Base-by-base conservation (phyloP, 2,797 vertebrate species). In the Mus caroli region DNA sequence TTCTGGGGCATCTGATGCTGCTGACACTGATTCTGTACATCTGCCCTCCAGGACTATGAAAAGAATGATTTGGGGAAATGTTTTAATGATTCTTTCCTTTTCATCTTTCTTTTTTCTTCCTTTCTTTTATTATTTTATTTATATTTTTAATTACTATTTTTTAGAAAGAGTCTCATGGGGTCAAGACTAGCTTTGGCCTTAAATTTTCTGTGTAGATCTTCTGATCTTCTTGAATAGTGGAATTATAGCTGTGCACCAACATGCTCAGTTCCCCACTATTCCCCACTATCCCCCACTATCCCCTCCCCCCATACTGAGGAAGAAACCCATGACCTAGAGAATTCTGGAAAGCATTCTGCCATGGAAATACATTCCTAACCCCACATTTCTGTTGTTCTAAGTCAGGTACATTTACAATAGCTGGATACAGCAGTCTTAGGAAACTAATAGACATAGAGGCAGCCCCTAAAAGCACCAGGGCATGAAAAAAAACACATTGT, bases 361-460 rank as follows among this genome's bases (percentile, higher is more conserved):
- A 24, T 67, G 26, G 69, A 75, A 5, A 20, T 13, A 4, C 54
- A 69, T 69, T 6, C 64, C 34, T 87, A 54, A 69, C 15, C 37
- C 19, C 40, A 56, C 62, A 56, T 37, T 77, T 92, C 82, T 54
- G 15, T 86, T 91, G 43, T 67, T 80, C 71, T 84, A 88, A 90
- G 64, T n/a, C 71, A 69, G 26, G 10, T 64, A 73, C 20, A 8
- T 88, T 19, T 79, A 31, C 58, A 50, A 52, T 24, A 67, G 54
- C 78, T 67, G 84, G 20, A 85, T 90, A 31, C 22, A 26, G 40
- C 31, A 80, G 22, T 56, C 34, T 67, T 77, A 54, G 40, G n/a
- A 90, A 94, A 88, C 54, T 26, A 91, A 34, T 58, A 64, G 6
- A 69, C 19, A 46, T 46, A 79, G 7, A 64, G 64, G 86, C 8